A percentile compares a stretch with the other conserved stretches of the same genome.
phyloP scores from a whole-genome alignment of 2,888 invertebrate genomes.

The Ditula angustiorana region DNA sequence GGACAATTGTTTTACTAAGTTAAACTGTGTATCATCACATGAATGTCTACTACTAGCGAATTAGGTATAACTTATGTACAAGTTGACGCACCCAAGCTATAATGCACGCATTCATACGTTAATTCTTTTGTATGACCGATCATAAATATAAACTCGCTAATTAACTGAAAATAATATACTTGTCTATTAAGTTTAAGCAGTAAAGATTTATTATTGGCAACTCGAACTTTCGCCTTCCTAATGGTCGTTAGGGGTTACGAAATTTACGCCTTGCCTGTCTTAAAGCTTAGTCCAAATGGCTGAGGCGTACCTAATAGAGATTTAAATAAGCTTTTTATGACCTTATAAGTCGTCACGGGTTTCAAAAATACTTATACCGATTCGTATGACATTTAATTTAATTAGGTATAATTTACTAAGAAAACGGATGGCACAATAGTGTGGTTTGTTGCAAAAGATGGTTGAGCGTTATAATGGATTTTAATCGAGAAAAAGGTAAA shows the following conservation, averaged over 20 bases:
- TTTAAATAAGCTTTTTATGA: too few species aligned
- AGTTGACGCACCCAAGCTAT: conserved; percentile 9
- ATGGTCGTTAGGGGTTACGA: conserved; percentile 1
- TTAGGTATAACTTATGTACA: neutral
- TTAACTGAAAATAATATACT: conserved; percentile 24
- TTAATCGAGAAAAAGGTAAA: too few species aligned
- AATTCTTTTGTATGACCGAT: conserved; percentile 50
- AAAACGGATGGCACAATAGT: too few species aligned
- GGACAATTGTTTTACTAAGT: too few species aligned
- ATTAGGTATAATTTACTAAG: too few species aligned
- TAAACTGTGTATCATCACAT: too few species aligned
- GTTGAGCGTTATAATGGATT: too few species aligned
- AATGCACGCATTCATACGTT: conserved; percentile 36
- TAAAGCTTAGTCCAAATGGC: neutral
- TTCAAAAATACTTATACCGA: too few species aligned
- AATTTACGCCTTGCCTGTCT: neutral
- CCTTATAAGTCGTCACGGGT: too few species aligned
- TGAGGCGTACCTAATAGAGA: too few species aligned
- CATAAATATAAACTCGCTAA: conserved; percentile 48
- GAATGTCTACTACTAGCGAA: neutral
- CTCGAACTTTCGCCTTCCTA: conserved; percentile 23
- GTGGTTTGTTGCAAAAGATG: too few species aligned
- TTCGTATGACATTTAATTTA: too few species aligned
- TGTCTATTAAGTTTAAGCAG: conserved; percentile 15
- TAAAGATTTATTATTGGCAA: conserved; percentile 23